A percentile compares a stretch with the other conserved stretches of the same genome.
Conservation (phyloP, 2,888 invertebrate genomes). For the Pilophorus perplexus region DNA sequence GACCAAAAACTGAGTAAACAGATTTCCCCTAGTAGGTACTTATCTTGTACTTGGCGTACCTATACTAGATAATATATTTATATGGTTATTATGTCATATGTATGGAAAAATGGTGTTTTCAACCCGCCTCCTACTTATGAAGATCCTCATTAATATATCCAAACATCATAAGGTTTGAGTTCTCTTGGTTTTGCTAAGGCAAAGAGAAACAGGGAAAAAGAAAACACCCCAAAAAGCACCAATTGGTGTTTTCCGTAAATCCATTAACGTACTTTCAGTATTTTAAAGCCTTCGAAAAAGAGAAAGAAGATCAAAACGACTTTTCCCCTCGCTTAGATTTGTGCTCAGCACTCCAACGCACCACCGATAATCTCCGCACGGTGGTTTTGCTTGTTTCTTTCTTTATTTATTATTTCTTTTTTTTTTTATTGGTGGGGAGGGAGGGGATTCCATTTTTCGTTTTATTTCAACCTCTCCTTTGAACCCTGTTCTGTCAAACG, state of each 20-base stretch:
- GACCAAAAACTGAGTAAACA: too few species aligned
- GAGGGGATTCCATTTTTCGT: background rate
- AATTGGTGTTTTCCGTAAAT: slow-evolving; percentile 12
- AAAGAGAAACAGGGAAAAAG: too few species aligned
- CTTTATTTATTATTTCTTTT: slow-evolving; percentile 8
- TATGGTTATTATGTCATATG: too few species aligned
- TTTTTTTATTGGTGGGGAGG: background rate
- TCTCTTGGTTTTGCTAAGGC: too few species aligned
- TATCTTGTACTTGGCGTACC: too few species aligned
- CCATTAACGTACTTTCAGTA: slow-evolving; percentile 1
- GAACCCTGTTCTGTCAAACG: slow-evolving; percentile 11
- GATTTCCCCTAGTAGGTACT: too few species aligned
- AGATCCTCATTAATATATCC: too few species aligned
- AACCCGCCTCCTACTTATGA: too few species aligned
- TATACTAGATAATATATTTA: too few species aligned
- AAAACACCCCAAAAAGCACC: too few species aligned
- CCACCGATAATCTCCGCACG: slow-evolving; percentile 18
- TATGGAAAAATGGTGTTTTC: too few species aligned
- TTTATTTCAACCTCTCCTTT: background rate
- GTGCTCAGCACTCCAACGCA: background rate
- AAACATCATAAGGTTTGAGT: too few species aligned
- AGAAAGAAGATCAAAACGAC: slow-evolving; percentile 5
- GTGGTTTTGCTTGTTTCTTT: slow-evolving; percentile 1
- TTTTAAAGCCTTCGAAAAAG: background rate
- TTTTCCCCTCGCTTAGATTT: slow-evolving; percentile 4